Percentiles rank a stretch among this genome's conserved stretches.
Conservation (phyloP, 2,113 vertebrate species). For the Noctilio leporinus region DNA sequence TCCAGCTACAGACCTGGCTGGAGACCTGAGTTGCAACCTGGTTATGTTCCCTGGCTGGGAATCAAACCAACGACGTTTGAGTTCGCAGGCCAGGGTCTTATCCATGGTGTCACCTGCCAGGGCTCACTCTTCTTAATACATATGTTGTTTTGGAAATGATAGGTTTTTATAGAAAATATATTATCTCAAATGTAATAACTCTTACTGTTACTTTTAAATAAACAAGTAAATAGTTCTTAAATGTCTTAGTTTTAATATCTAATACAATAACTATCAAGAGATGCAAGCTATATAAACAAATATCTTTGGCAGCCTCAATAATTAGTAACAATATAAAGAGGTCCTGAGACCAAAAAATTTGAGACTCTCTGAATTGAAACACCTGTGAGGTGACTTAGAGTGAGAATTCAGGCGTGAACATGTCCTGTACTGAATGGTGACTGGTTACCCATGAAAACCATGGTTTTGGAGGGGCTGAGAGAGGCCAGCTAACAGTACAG, state of each 20-base stretch:
- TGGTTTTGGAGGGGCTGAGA: not conserved
- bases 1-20: too few species aligned
- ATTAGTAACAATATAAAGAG: not conserved
- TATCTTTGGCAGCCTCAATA: not conserved
- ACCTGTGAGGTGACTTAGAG: not conserved
- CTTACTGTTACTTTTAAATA: not conserved
- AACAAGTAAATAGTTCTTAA: not conserved
- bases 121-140: not conserved
- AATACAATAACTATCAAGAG: not conserved
- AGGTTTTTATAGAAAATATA: not conserved
- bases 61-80: too few species aligned
- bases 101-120: too few species aligned
- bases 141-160: not conserved
- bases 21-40: too few species aligned
- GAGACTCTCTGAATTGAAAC: not conserved
- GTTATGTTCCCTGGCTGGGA: too few species aligned
- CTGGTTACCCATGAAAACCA: not conserved
- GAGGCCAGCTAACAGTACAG: not conserved
- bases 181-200: not conserved
- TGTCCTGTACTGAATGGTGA: not conserved
- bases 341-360: not conserved
- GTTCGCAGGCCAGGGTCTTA: too few species aligned
- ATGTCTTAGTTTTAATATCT: not conserved
- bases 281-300: not conserved
- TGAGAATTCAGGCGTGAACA: not conserved